Conservation (phyloP, 1,140 invertebrate genomes). For the Euura saliciscinereae region DNA sequence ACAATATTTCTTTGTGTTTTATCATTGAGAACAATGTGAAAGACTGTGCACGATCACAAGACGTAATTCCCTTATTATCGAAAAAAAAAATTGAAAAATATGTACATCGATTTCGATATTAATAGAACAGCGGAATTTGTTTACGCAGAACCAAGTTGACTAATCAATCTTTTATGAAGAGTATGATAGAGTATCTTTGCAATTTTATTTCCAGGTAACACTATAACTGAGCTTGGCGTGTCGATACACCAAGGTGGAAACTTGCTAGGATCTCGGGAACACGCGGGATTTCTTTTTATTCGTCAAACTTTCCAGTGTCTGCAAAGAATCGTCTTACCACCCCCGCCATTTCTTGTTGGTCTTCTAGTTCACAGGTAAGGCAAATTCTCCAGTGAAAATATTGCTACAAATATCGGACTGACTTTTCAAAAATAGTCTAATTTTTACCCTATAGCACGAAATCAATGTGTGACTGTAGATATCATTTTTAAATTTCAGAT, state of each 20-base stretch:
- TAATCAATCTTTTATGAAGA: too few relatives aligned
- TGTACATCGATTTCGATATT: conserved; percentile 11
- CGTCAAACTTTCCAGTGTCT: conserved; percentile 84
- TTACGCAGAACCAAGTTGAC: too few relatives aligned
- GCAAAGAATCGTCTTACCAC: conserved; percentile 76
- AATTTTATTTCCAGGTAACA: conserved; percentile 64
- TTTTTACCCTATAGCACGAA: conserved; percentile 17
- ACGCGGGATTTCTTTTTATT: conserved; percentile 85
- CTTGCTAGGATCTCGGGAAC: conserved; percentile 80
- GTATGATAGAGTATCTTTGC: background rate
- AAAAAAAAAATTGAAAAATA: background rate
- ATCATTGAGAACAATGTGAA: too few relatives aligned
- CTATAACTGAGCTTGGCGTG: conserved; percentile 76
- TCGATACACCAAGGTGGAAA: conserved; percentile 66
- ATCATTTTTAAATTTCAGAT: conserved; percentile 53
- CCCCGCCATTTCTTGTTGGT: conserved; percentile 79
- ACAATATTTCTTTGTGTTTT: too few relatives aligned
- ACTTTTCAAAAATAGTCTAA: conserved; percentile 10
- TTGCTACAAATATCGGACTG: background rate
- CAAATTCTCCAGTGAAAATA: conserved; percentile 26
- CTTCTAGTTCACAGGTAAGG: conserved; percentile 81
- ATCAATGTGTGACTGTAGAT: background rate
- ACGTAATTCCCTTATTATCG: too few relatives aligned
- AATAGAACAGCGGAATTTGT: too few relatives aligned
- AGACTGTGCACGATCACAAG: too few relatives aligned